Evolutionary conservation across 2,113 vertebrate genomes (phyloP), one percentile per base, ranked within the genome.

Genomic region (Cryptomyrus ogoouensis): DNA sequence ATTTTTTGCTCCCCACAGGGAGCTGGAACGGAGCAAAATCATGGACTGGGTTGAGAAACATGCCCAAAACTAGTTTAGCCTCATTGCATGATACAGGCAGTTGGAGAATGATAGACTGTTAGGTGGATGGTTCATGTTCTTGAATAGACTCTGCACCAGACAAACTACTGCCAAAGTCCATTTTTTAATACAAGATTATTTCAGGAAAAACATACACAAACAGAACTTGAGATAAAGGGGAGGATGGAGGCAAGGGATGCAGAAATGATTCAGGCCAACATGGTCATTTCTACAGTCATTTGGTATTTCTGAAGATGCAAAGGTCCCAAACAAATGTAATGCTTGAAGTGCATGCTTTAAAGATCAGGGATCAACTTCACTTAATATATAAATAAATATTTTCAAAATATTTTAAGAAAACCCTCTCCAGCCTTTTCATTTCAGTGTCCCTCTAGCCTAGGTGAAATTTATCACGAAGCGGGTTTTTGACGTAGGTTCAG

Each of bases 371-470:
- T 87, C 47, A 27, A 87, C 47, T 47, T 85, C 9, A 39, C 21
- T 85, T 47, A 85, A 85, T 85, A 87, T 53, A 87, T 87, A 87
- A 53, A 77, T 77, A 77, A 77, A 77, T 80, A 74, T 27, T 74
- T 74, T 31, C 21, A 47, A 84, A 49, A 46, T 10, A 21, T 44
- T 58, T 24, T 58, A 62, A 46, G 44, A 85, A 49, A 86, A 15
- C 35, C 2, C 47, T 49, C 46, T 86, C 12, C 83, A 50, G n/a
- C 83, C 47, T 85, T 39, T 84, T 19, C 12, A 77, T 85, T 85
- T 85, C 8, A 46, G 24, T 84, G 42, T 50, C 47, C 44, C 13
- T 42, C 74, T 42, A 19, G 13, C 4, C 74, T 80, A 42, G 62
- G 13, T 77, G 70, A 80, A 39, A 17, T 15, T 80, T 5, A 80